Base-by-base conservation (phyloP, 2,797 vertebrate genomes). In the Anguilla marmorata region DNA sequence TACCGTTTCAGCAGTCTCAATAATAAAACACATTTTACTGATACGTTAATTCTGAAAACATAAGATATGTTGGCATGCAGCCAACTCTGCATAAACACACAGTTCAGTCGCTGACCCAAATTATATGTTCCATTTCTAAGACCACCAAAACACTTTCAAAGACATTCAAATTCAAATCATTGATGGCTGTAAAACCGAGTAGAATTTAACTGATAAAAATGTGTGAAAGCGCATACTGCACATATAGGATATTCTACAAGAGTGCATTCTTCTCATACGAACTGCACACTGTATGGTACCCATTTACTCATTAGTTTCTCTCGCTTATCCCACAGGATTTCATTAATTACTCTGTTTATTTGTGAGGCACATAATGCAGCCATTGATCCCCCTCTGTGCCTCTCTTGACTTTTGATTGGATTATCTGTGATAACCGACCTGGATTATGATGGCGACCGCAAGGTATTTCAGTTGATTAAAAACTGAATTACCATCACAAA, bases 311-410 rank as follows among this genome's bases (percentile, higher is more conserved):
- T 82, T 82, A 24, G 41, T 50, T 82, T 82, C 16, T 33, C 24
- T n/a, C 63, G 48, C 14, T 72, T 27, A n/a, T 84, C 82, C 82
- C 27, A 63, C 16, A 56, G 48, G 80, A 69, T 33, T 85, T 66
- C 41, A 88, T 74, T 74, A 88, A 88, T 88, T 45, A 37, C 66
- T 60, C 80, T 84, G 87, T 84, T 88, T 88, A 88, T 88, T 66
- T 88, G 80, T 30, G 69, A 66, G 45, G 69, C 48, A 54, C 84
- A 80, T 69, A 48, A 82, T 84, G 41, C 80, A 58, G 74, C 79
- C 87, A 87, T 84, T 84, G 80, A 87, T 85, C 50, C 74, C 82
- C 80, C 48, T 72, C 58, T 74, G 60, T 84, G 87, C 69, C 87
- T 85, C 87, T 74, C 63, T 37, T 88, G 87, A 88, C 82, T 72